Conservation (phyloP, 2,888 invertebrate genomes). For the Diarsia mendica region DNA sequence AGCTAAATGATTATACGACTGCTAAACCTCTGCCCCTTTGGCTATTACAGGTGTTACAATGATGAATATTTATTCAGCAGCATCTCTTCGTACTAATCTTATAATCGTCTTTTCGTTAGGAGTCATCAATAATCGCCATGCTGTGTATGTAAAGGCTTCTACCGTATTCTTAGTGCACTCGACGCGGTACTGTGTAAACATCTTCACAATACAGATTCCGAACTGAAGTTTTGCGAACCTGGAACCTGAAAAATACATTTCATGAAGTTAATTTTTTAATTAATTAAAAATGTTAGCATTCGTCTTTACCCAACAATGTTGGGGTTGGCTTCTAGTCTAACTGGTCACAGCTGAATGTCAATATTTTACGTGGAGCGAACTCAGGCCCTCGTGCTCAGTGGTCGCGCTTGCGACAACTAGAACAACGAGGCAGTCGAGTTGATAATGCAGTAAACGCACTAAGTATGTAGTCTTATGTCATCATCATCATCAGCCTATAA, state of each 20-base stretch:
- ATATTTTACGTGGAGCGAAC: background rate
- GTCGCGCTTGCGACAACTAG: too few species aligned
- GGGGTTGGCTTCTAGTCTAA: too few species aligned
- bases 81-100: constrained; percentile 13
- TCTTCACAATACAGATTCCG: constrained; percentile 68
- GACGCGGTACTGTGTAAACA: constrained; percentile 72
- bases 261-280: background rate
- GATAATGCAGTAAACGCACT: background rate
- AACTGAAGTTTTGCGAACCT: constrained; percentile 75
- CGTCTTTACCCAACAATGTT: background rate
- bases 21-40: too few species aligned
- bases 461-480: too few species aligned
- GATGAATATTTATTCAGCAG: too few species aligned
- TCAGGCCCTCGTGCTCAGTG: too few species aligned
- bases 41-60: too few species aligned
- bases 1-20: too few species aligned
- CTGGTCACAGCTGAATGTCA: background rate
- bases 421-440: too few species aligned
- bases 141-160: constrained; percentile 23
- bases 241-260: constrained; percentile 67
- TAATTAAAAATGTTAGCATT: background rate
- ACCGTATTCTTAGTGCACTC: constrained; percentile 70
- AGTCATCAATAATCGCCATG: constrained; percentile 28
- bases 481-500: too few species aligned
- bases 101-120: constrained; percentile 18